These are phyloP conservation scores for Sipunculus nudus DNA, from an alignment of 2,888 invertebrate species.

Conservation along the genomic window DNA sequence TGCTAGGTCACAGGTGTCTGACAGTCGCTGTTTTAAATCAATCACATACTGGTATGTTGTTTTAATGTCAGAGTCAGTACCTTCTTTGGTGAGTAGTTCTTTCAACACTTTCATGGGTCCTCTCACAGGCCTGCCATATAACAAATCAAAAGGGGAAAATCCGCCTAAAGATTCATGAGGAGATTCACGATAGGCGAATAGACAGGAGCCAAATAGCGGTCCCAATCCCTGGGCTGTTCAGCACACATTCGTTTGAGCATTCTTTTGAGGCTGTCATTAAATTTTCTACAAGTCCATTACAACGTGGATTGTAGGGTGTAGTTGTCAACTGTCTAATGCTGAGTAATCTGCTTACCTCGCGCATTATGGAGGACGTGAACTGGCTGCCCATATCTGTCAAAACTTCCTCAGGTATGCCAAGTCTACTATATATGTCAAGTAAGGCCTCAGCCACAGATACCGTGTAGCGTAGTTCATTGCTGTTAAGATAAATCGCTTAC, in stretches of 20 bases:
- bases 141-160: constrained; percentile 18
- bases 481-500: too few species aligned
- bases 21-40: too few species aligned
- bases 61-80: too few species aligned
- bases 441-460: constrained; percentile 33
- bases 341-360: constrained; percentile 23
- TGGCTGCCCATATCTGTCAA: constrained; percentile 33
- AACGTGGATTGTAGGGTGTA: constrained; percentile 21
- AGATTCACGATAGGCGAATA: constrained; percentile 13
- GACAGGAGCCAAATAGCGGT: constrained; percentile 7
- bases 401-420: constrained; percentile 36
- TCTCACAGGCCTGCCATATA: constrained; percentile 11
- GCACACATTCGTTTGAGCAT: constrained; percentile 4
- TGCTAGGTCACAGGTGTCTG: too few species aligned
- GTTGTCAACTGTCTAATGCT: constrained; percentile 24
- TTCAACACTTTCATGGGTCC: constrained; percentile 10
- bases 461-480: too few species aligned
- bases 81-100: not conserved
- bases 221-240: constrained; percentile 14
- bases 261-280: constrained; percentile 21
- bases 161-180: constrained; percentile 6
- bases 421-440: constrained; percentile 26
- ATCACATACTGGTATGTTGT: too few species aligned
- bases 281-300: constrained; percentile 26
- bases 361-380: constrained; percentile 34